Evolutionary conservation across 2,113 vertebrate genomes (phyloP), one percentile per base, ranked within the genome.

Genomic region (Pelusios castaneus): DNA sequence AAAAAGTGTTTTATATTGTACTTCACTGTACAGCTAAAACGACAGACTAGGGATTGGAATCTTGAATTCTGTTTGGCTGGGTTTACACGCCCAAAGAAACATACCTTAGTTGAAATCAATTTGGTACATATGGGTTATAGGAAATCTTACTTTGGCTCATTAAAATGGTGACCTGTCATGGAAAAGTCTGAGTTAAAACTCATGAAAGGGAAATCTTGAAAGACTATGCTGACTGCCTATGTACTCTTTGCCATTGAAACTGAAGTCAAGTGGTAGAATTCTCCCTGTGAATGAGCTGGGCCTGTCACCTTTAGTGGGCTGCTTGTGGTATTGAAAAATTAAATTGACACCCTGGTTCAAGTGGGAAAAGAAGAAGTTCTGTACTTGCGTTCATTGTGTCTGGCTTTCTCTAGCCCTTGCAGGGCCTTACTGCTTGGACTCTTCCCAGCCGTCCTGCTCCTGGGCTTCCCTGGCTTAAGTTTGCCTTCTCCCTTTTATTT

Each of bases 1-100:
- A 94, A 82, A 52, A 92, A 84, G 55, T 34, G 14, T 84, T 95
- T 70, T 91, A 82, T 90, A 80, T 1, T 89, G 78, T 94, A 34
- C 63, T 79, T 87, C 91, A 77, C 10, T 31, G 16, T 54, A 14
- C 29, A 79, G 2, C 10, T 54, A 1, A 31, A 12, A 49, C 75
- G 38, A 84, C 89, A 88, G 52, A 78, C 25, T 58, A 5, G 9
- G 3, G 7, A 52, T 38, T 92, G 88, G 82, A 63, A 85, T 89
- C 89, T 73, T 60, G 91, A 80, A 73, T 34, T 19, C 25, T 92
- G 38, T 78, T 31, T 89, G 29, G 45, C 67, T 38, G 5, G 1
- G 8, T 88, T 6, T 75, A 1, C 49, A 82, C 86, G 45, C 41
- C n/a, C 82, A 10, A 43, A 92, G 1, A 34, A 78, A 4, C 25